Conservation (phyloP, 2,888 invertebrate genomes). For the Drosophila gaucha region DNA sequence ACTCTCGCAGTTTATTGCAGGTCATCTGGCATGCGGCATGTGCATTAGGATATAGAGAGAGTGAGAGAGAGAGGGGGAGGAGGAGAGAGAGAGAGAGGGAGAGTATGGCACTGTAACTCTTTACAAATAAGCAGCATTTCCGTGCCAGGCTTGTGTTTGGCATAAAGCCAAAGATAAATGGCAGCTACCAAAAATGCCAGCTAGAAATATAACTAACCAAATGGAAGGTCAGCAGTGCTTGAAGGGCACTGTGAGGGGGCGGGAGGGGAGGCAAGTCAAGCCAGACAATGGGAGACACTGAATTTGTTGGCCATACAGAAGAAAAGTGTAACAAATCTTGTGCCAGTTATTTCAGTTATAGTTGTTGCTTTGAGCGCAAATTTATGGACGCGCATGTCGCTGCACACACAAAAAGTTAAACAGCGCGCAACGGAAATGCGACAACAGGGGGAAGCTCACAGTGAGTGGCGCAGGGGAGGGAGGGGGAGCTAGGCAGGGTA, state of each 20-base stretch:
- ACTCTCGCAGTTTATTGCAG: constrained; percentile 69
- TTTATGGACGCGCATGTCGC: constrained; percentile 76
- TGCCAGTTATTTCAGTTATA: constrained; percentile 52
- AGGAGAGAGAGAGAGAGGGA: too few species aligned
- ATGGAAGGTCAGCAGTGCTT: constrained; percentile 55
- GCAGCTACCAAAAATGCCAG: constrained; percentile 71
- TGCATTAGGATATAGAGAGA: constrained; percentile 37
- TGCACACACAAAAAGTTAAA: constrained; percentile 81
- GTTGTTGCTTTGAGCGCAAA: constrained; percentile 59
- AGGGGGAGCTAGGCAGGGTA: too few species aligned
- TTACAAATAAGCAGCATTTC: constrained; percentile 77
- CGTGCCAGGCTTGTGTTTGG: constrained; percentile 68
- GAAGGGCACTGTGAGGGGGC: neutral
- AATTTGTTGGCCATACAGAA: constrained; percentile 35
- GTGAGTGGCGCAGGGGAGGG: neutral
- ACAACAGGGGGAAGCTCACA: constrained; percentile 29
- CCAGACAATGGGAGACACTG: constrained; percentile 23
- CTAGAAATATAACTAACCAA: constrained; percentile 58
- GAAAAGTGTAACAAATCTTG: constrained; percentile 70
- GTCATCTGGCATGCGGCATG: constrained; percentile 41
- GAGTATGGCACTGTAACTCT: constrained; percentile 59
- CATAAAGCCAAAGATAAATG: constrained; percentile 79
- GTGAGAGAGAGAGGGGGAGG: too few species aligned
- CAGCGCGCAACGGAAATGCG: constrained; percentile 79
- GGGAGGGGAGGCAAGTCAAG: constrained; percentile 4